Evolutionary conservation across 2,888 invertebrate species (phyloP), one percentile per base, ranked within the genome.

Genomic region (Rotaria macrura): DNA sequence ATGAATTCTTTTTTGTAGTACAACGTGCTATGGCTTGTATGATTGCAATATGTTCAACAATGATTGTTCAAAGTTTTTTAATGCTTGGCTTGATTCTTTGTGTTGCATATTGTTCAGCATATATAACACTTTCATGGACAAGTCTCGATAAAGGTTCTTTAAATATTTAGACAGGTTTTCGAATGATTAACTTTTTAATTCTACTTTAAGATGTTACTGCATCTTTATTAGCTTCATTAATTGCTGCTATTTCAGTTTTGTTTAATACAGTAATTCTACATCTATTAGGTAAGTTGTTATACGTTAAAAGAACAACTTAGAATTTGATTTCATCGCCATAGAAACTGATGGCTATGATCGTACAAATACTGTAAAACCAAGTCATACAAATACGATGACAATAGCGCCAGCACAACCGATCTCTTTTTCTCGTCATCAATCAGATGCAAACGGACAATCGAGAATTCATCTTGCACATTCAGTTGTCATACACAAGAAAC

Each of bases 1-100:
- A 34, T 65, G 1, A 43, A 79, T 12, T 9, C 9, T 43, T 43
- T 79, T 25, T 2, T 79, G 43, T 43, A 79, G 79, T 79, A 43
- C 79, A 79, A 10, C 79, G 79, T 25, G 43, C 12, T 23, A 79
- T 23, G 23, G 23, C 7, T 10, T 79, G 79, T 7, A 25, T 40
- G n/a, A n/a, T 43, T 6, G 1, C 43, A 25, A 0, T 40, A 40
- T 4, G 23, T 4, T 43, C 20, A 25, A n/a, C 43, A n/a, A 43
- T 79, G 10, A 5, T 79, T 43, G 1, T 79, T n/a, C 43, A 79
- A 79, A 2, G 9, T 43, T 79, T 79, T 79, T 43, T 79, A n/a
- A 79, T 79, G 79, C 79, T 79, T 43, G 79, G 79, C 20, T 79
- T 79, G 17, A 79, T 79, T n/a, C 43, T 79, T 43, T 79, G 79